These are phyloP conservation scores for Cuculus canorus DNA, from an alignment of 2,797 vertebrate species.

Conservation along the genomic window DNA sequence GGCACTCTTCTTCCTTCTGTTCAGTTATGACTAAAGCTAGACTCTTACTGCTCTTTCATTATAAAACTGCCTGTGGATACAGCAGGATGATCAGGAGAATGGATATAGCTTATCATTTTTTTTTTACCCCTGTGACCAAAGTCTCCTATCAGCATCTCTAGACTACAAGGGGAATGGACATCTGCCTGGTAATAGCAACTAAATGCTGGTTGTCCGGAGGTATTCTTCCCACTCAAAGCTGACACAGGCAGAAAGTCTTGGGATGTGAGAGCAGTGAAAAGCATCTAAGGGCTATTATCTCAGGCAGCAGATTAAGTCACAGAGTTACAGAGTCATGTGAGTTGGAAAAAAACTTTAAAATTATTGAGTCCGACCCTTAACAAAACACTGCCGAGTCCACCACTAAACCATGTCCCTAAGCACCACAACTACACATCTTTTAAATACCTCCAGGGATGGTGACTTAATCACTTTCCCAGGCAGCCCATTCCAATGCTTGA, in stretches of 20 bases:
- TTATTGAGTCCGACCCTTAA: too few relatives aligned
- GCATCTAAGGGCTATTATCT: background rate
- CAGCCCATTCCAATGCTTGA: too few relatives aligned
- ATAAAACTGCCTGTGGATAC: background rate
- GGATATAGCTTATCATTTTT: background rate
- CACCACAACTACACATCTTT: too few relatives aligned
- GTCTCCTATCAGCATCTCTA: background rate
- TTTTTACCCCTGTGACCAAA: background rate
- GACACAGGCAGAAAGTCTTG: background rate
- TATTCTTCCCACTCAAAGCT: background rate
- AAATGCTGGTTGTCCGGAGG: background rate
- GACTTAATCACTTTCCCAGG: too few relatives aligned
- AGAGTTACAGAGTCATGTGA: too few relatives aligned
- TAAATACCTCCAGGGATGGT: too few relatives aligned
- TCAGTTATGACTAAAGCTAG: background rate
- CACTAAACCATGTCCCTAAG: too few relatives aligned
- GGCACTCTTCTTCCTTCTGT: background rate
- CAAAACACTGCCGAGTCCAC: too few relatives aligned
- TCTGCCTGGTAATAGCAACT: background rate
- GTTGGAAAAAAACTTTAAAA: too few relatives aligned
- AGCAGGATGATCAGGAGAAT: background rate
- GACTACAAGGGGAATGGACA: background rate
- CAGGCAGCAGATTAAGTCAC: background rate
- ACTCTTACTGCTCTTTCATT: background rate
- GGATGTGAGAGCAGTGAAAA: background rate